Base-by-base conservation (phyloP, 2,888 invertebrate species). In the Tetranychus piercei region DNA sequence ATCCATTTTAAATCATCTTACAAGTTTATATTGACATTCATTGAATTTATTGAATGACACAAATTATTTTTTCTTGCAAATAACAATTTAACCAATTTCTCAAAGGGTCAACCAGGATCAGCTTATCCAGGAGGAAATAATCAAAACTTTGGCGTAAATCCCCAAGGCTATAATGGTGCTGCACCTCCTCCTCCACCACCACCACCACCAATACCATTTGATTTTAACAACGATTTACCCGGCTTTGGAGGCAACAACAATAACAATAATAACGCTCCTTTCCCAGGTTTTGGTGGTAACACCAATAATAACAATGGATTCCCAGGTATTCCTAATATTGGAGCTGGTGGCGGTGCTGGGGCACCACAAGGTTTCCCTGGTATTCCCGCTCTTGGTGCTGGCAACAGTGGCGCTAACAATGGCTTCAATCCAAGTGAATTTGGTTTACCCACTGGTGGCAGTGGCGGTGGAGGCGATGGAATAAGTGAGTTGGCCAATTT, bases 341-440 rank as follows among this genome's bases (percentile, higher is more conserved):
- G 71, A 1, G 71, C 23, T n/a, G 71, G 71, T 3, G 71, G 71
- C 6, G 44, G 44, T 71, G 44, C 6, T 34, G 45, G 45, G 1
- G 15, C 34, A 44, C 20, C 71, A 71, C 15, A 23, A n/a, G 55
- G 55, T 55, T 71, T 71, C 43, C 71, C 71, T 18, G 34, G 71
- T n/a, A 34, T 71, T 9, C 71, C 71, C 8, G 15, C 20, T 43
- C 20, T 71, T 15, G 71, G 71, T 18, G 71, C 34, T n/a, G 8
- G 11, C 20, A 34, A 34, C 0, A 44, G 18, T 71, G 44, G 22
- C 1, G 45, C 18, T 23, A 44, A 18, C 18, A n/a, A 20, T 18
- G 45, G 71, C 15, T 71, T 71, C 15, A 71, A 71, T 71, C 71
- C 71, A 45, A 71, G 45, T 71, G 71, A 71, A 44, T 71, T n/a